A percentile compares a stretch with the other conserved stretches of the same genome.
phyloP scores from a whole-genome alignment of 2,797 vertebrate genomes.

The Malurus splendens region DNA sequence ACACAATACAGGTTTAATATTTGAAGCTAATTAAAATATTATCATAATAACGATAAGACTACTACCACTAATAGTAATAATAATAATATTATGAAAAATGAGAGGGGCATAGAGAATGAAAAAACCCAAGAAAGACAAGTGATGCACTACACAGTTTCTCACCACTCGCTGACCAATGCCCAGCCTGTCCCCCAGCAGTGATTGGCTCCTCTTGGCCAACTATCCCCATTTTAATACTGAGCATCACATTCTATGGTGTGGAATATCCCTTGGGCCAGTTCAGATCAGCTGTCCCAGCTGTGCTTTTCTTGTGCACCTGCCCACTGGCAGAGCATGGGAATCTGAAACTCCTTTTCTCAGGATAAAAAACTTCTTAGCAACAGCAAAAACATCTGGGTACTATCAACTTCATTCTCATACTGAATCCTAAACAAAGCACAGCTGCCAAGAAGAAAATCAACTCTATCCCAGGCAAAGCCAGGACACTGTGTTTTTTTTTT shows the following conservation, averaged over 20 bases:
- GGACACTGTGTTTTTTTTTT: no score
- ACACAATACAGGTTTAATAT: not conserved
- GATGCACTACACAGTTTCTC: not conserved
- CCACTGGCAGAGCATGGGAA: not conserved
- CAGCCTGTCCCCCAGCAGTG: not conserved
- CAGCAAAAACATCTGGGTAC: not conserved
- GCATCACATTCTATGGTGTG: not conserved
- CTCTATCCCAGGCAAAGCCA: not conserved
- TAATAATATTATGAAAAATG: not conserved
- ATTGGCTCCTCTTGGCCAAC: not conserved
- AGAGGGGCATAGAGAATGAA: not conserved
- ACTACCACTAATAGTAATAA: fast-evolving
- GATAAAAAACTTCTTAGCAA: not conserved
- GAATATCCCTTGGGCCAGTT: not conserved
- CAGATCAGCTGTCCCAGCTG: not conserved
- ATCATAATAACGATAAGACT: not conserved
- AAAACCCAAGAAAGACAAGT: not conserved
- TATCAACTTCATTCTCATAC: not conserved
- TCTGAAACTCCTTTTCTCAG: not conserved
- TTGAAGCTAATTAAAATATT: not conserved
- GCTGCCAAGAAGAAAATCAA: not conserved
- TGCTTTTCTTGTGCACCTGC: not conserved
- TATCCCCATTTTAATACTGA: not conserved
- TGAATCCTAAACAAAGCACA: not conserved
- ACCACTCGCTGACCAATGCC: not conserved